These are phyloP conservation scores for Erpobdella octoculata DNA, from an alignment of 2,888 invertebrate species.

Conservation along the genomic window DNA sequence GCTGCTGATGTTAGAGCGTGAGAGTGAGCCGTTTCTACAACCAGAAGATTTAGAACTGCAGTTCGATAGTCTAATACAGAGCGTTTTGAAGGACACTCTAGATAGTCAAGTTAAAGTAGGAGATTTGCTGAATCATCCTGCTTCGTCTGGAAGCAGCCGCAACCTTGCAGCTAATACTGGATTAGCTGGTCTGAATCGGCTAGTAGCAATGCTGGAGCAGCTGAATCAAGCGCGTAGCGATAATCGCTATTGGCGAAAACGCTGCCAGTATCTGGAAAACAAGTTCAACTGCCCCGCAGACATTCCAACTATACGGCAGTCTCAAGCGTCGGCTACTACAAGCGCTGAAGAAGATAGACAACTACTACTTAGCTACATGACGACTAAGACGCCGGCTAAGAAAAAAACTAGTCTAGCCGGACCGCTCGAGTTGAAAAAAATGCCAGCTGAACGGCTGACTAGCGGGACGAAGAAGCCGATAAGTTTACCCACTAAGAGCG, in stretches of 20 bases:
- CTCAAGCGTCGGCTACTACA: not conserved
- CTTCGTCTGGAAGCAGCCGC: too few species aligned
- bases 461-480: not conserved
- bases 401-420: not conserved
- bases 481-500: not conserved
- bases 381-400: not conserved
- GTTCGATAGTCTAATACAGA: not conserved
- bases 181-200: constrained; percentile 16
- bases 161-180: not conserved
- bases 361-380: not conserved
- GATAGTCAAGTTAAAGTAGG: not conserved
- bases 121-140: not conserved
- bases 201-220: constrained; percentile 10
- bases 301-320: not conserved
- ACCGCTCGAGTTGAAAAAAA: constrained; percentile 3
- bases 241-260: constrained; percentile 5
- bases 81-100: not conserved
- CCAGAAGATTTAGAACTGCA: constrained; percentile 13
- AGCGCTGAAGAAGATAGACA: not conserved
- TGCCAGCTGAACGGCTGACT: not conserved
- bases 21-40: not conserved
- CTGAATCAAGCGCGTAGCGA: not conserved
- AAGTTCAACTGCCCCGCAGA: not conserved
- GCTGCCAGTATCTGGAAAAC: not conserved
- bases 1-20: not conserved